Evolutionary conservation across 2,113 vertebrate species (phyloP), one percentile per base, ranked within the genome.

Genomic region (Gasterosteus nipponicus): DNA sequence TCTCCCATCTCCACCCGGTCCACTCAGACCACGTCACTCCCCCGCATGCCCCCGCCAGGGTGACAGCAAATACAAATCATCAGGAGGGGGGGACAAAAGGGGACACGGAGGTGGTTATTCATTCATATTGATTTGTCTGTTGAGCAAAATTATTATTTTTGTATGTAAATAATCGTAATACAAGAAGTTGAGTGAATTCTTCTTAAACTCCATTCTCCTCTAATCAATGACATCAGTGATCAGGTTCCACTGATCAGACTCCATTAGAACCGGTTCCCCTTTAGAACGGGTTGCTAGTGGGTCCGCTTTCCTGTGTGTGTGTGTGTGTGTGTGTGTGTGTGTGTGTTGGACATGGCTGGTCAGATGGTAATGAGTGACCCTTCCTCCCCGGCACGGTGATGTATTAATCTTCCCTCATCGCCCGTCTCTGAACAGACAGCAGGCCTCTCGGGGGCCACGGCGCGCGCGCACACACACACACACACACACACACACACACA

Each of bases 351-450:
- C 71, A 81, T 77, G 73, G 67, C 69, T 87, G 87, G 83, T 91
- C 89, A 91, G 81, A 91, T 87, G 89, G 84, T 92, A 91, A 91
- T 89, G 89, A 88, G 84, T 89, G 89, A 91, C 91, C 90, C 87
- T 87, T 89, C 80, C 80, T 90, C 83, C 77, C 73, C 90, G 79
- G 85, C 89, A 87, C 89, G 89, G 84, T 87, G 89, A 56, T 84
- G 69, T 90, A 92, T 92, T 90, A 90, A 91, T 92, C 86, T 88
- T 91, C 86, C 84, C 77, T 76, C 81, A 86, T 88, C 81, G 88
- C 44, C 63, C 59, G 62, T 83, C 67, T 82, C 79, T 49, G 68
- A 77, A 71, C 72, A 4, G 78, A 91, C 90, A 90, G 84, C 62
- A 51, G 66, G 65, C 80, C 89, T 88, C 88, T 58, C 35, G 86